Evolutionary conservation across 2,888 invertebrate genomes (phyloP), one percentile per base, ranked within the genome.

Genomic region (Limenitis arthemis): DNA sequence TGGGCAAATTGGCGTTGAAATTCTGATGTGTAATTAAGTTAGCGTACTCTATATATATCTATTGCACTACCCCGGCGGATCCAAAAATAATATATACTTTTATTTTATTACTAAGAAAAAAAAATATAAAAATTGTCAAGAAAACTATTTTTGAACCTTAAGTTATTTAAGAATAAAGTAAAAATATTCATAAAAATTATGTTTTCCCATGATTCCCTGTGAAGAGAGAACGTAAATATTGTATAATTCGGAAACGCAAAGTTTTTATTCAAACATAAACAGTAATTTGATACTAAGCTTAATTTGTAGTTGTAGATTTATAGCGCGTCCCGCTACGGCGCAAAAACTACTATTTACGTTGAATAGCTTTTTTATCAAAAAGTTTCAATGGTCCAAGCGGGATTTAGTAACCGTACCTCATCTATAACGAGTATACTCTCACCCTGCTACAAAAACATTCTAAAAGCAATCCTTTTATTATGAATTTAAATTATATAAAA

Each of bases 61-160:
- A 20, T n/a, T n/a, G n/a, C n/a, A n/a, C 85, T 79, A 79, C 78
- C 84, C 85, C 85, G 85, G 85, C 85, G 73, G 73, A 73, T 77
- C 72, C 68, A 69, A 73, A 77, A 81, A 79, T 44, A 43, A 44
- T 33, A 6, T 8, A 75, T 75, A 73, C 72, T 66, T 66, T 61
- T 72, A 65, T 67, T 37, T 46, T 38, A 46, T 37, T 72, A 66
- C 68, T 66, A 67, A 58, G 60, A 63, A 58, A 61, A 61, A 59
- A 55, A 58, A 56, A 58, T 59, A 61, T 61, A 56, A 59, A 56
- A 63, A 58, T 12, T 31, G 57, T 53, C 20, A 20, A 20, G 20
- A 20, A 20, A 20, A 20, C 20, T 20, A 20, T 4, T 20, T 20
- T 20, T 20, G 4, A 20, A 20, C 20, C 20, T 20, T 20, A 20